These are phyloP conservation scores for Amblyopsis rosae DNA, from an alignment of 2,113 vertebrate species.

Conservation along the genomic window DNA sequence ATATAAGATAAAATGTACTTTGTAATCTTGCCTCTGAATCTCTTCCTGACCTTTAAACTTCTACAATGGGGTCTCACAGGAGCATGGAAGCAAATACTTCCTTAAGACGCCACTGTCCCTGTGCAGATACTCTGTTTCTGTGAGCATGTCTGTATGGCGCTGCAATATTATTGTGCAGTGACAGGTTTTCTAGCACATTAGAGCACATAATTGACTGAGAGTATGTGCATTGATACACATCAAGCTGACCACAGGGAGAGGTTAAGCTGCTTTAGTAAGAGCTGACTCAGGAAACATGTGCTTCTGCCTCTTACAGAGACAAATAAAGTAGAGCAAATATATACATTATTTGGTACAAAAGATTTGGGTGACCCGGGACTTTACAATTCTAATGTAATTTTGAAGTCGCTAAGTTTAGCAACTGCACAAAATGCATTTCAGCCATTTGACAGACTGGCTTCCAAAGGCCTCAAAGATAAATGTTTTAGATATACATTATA, in stretches of 20 bases:
- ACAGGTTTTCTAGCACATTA: constrained; percentile 43
- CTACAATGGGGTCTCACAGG: background rate
- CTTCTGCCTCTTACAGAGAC: constrained; percentile 28
- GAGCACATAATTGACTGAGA: constrained; percentile 44
- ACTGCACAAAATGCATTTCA: background rate
- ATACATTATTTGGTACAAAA: constrained; percentile 20
- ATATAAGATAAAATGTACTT: constrained; percentile 4
- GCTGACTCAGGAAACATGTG: constrained; percentile 62
- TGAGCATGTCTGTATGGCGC: background rate
- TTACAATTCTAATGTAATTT: constrained; percentile 1
- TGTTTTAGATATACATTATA: no score
- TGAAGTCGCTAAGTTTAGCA: background rate
- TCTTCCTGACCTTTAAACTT: background rate
- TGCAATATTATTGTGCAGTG: background rate
- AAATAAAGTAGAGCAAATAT: constrained; percentile 19
- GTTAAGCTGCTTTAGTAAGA: constrained; percentile 66
- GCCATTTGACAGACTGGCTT: background rate
- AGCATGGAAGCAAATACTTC: background rate
- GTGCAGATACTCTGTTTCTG: constrained; percentile 1
- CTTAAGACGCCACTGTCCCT: no score
- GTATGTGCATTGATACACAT: constrained; percentile 49
- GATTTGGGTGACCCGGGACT: constrained; percentile 20
- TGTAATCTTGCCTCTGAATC: constrained; percentile 1
- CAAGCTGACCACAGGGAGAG: constrained; percentile 44
- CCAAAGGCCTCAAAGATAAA: no score